A percentile compares a stretch with the other conserved stretches of the same genome.
These are phyloP conservation scores for Oreortyx pictus DNA, from an alignment of 2,797 vertebrate species.

Conservation along the genomic window DNA sequence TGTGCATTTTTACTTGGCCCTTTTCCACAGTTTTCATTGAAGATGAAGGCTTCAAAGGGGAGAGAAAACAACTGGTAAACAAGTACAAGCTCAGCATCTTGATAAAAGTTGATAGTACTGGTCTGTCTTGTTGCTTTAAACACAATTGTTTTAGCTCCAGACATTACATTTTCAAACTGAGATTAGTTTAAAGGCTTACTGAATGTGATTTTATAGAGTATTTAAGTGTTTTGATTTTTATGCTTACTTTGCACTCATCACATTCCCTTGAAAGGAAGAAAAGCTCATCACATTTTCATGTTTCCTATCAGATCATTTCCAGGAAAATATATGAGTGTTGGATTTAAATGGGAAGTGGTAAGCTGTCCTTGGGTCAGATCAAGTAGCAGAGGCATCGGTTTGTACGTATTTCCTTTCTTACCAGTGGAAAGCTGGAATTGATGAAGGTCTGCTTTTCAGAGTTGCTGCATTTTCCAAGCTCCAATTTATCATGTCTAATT, in stretches of 20 bases:
- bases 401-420: background rate
- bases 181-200: constrained; percentile 46
- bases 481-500: background rate
- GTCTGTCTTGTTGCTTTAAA: constrained; percentile 41
- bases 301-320: constrained; percentile 1
- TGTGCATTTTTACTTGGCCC: background rate
- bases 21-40: background rate
- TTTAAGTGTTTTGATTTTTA: constrained; percentile 27
- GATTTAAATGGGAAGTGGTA: background rate
- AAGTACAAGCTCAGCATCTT: constrained; percentile 9
- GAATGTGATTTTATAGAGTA: constrained; percentile 8
- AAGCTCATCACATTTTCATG: background rate
- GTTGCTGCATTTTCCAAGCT: background rate
- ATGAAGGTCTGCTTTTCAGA: background rate
- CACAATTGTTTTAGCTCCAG: constrained; percentile 38
- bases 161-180: constrained; percentile 34
- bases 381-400: background rate
- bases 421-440: background rate
- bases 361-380: background rate
- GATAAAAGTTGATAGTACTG: background rate
- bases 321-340: background rate
- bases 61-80: constrained; percentile 31
- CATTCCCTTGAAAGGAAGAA: constrained; percentile 8
- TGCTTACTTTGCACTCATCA: constrained; percentile 18
- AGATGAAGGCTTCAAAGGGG: constrained; percentile 12